Evolutionary conservation across 2,797 vertebrate genomes (phyloP).

Genomic region (Malurus splendens): DNA sequence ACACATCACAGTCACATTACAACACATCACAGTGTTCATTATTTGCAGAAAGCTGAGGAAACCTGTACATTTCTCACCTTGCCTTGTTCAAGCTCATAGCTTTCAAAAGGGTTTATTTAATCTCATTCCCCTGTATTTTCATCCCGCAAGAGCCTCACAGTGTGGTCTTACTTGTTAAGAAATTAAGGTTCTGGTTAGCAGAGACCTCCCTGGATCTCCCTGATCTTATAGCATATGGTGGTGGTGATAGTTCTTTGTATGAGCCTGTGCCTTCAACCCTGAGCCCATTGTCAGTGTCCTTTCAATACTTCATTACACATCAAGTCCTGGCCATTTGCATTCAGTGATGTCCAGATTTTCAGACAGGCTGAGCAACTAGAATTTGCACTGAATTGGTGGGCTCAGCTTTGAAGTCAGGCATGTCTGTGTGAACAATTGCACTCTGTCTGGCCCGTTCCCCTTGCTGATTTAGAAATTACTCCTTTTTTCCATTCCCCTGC

Average conservation of each 20-base stretch:
- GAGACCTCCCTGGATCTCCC: not conserved
- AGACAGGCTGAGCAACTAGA: not conserved
- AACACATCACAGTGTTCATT: not conserved
- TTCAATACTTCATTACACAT: not conserved
- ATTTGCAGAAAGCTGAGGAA: constrained; percentile 14
- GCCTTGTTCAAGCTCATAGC: not conserved
- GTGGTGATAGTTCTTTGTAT: not conserved
- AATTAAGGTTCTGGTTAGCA: not conserved
- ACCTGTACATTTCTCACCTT: constrained; percentile 13
- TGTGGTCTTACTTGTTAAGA: not conserved
- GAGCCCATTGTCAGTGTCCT: not conserved
- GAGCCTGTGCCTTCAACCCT: not conserved
- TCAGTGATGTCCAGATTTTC: constrained; percentile 53
- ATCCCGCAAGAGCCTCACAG: not conserved
- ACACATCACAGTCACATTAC: not conserved
- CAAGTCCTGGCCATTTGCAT: constrained; percentile 30
- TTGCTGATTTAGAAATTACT: not conserved
- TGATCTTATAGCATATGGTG: not conserved
- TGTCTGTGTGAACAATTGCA: not conserved
- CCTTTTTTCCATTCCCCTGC: not conserved
- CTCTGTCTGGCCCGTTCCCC: not conserved
- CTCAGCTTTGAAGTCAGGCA: constrained; percentile 22
- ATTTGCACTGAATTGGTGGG: constrained; percentile 26
- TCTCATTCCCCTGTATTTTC: not conserved
- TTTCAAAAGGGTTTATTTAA: constrained; percentile 24